Conservation (phyloP, 1,140 invertebrate genomes). For the Diploscapter pachys region DNA sequence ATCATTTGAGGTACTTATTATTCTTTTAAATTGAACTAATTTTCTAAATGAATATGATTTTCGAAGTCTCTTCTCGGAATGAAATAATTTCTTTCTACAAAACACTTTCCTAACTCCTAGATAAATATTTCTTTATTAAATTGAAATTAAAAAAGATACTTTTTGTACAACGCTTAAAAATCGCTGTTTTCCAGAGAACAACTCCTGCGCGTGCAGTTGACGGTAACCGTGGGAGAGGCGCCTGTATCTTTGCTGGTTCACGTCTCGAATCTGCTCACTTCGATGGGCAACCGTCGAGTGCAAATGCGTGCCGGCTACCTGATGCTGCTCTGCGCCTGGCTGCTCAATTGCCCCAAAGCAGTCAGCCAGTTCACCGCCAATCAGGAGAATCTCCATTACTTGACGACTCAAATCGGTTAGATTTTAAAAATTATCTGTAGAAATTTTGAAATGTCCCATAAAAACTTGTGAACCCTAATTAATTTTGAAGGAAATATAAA, state of each 20-base stretch:
- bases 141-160: neutral
- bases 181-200: conserved; percentile 57
- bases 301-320: conserved; percentile 86
- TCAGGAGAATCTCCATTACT: conserved; percentile 77
- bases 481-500: neutral
- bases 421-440: neutral
- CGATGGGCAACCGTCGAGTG: conserved; percentile 70
- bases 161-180: neutral
- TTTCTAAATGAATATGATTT: too few species aligned
- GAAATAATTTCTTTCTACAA: too few species aligned
- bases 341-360: conserved; percentile 76
- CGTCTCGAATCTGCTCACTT: conserved; percentile 33
- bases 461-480: conserved; percentile 3
- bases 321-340: conserved; percentile 85
- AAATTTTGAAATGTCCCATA: neutral
- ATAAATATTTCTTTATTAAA: too few species aligned
- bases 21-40: too few species aligned
- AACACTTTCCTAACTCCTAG: too few species aligned
- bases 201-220: conserved; percentile 82
- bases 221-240: conserved; percentile 57
- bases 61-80: too few species aligned
- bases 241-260: conserved; percentile 45
- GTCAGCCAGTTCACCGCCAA: conserved; percentile 79
- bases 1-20: conserved; percentile 76
- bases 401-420: conserved; percentile 60